These are phyloP conservation scores for Drosophila nebulosa DNA, from an alignment of 1,140 invertebrate species.

Conservation along the genomic window DNA sequence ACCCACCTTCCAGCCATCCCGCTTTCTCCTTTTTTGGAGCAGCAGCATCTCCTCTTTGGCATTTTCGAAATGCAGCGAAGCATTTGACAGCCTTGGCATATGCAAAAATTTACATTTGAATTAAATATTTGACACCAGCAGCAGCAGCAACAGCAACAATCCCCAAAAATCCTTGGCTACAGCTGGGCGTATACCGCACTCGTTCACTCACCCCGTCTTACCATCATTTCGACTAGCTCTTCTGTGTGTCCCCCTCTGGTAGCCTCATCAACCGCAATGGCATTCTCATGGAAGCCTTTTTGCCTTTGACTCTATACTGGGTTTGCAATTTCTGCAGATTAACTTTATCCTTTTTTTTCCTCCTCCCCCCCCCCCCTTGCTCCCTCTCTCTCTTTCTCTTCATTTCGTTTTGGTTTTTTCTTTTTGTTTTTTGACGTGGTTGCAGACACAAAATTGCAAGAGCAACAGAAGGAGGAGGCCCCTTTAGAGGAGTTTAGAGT, in stretches of 20 bases:
- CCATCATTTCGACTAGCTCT: neutral
- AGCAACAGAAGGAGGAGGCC: neutral
- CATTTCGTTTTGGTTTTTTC: neutral
- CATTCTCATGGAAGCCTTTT: conserved; percentile 11
- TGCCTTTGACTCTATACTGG: conserved; percentile 3
- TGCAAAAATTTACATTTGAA: conserved; percentile 59
- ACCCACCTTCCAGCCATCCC: too few species aligned
- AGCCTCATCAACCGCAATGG: conserved; percentile 22
- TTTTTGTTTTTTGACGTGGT: neutral
- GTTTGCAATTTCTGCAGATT: conserved; percentile 38
- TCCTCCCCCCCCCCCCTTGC: neutral
- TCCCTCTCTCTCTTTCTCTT: neutral
- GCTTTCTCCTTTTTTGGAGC: too few species aligned
- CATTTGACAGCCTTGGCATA: conserved; percentile 57
- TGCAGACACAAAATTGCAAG: conserved; percentile 25
- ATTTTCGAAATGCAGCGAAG: conserved; percentile 41
- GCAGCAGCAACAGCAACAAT: conserved; percentile 7
- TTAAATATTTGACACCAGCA: conserved; percentile 45
- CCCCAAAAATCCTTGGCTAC: neutral
- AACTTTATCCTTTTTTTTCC: conserved; percentile 37
- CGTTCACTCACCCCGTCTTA: neutral
- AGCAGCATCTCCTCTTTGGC: neutral
- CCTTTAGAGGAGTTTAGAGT: neutral
- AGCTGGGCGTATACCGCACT: neutral
- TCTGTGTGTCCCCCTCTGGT: neutral